A percentile compares a stretch with the other conserved stretches of the same genome.
Evolutionary conservation across 1,140 invertebrate genomes (phyloP).

Genomic region (Telenomus remus): DNA sequence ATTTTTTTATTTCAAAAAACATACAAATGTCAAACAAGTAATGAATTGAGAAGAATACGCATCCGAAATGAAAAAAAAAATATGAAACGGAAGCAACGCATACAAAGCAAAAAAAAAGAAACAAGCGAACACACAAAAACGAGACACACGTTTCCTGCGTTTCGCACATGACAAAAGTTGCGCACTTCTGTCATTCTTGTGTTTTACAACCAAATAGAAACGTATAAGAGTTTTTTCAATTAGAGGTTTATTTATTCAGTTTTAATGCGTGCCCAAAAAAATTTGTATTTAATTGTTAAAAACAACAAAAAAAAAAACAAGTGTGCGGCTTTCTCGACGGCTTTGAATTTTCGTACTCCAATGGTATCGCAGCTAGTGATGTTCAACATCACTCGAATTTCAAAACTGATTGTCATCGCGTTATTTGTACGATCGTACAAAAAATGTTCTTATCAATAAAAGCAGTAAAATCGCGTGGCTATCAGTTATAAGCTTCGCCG

Average conservation of each 20-base stretch:
- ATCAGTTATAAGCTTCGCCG: too few relatives aligned
- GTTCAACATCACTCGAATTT: background rate
- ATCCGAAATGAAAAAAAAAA: background rate
- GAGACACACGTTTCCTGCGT: constrained; percentile 26
- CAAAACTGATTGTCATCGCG: too few relatives aligned
- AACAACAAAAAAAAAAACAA: background rate
- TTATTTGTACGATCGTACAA: background rate
- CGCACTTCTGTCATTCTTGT: constrained; percentile 24
- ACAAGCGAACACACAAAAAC: constrained; percentile 2
- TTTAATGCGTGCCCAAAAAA: constrained; percentile 36
- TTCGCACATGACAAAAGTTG: constrained; percentile 16
- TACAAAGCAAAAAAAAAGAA: background rate
- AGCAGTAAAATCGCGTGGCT: background rate
- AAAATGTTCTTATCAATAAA: background rate
- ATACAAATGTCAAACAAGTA: constrained; percentile 1
- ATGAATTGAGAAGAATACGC: background rate
- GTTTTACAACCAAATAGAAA: background rate
- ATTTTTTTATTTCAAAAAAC: constrained; percentile 37
- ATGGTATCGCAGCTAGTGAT: background rate
- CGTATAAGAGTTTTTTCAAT: constrained; percentile 11
- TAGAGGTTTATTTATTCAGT: constrained; percentile 42
- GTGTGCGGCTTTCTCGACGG: constrained; percentile 9
- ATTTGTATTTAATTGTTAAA: constrained; percentile 36
- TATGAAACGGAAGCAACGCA: background rate
- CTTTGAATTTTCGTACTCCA: constrained; percentile 16